phyloP scores from a whole-genome alignment of 2,113 vertebrate species.

The Coreoperca whiteheadi region DNA sequence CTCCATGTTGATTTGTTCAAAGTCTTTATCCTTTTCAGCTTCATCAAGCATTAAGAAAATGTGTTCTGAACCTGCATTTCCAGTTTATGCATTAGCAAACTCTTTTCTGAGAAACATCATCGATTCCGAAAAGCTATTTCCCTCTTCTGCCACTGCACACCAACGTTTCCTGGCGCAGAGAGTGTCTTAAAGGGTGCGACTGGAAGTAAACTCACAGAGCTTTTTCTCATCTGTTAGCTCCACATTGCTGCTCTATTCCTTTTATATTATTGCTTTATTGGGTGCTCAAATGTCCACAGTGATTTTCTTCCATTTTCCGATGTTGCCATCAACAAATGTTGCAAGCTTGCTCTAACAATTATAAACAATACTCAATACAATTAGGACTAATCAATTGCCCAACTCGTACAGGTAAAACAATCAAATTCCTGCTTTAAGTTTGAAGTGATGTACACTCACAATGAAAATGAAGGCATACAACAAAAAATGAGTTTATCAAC shows the following conservation, averaged over 20 bases:
- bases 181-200: background rate
- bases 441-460: background rate
- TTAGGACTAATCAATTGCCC: background rate
- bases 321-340: background rate
- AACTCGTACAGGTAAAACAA: background rate
- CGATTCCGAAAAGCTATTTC: slow-evolving; percentile 32
- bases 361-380: background rate
- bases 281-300: background rate
- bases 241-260: background rate
- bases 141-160: slow-evolving; percentile 9
- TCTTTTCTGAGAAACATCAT: slow-evolving; percentile 18
- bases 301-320: background rate
- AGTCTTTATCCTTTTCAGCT: background rate
- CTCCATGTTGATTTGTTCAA: background rate
- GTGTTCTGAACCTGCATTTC: background rate
- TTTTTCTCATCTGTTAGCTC: background rate
- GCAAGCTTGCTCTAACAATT: background rate
- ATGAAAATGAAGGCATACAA: background rate
- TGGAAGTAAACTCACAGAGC: background rate
- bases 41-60: slow-evolving; percentile 12
- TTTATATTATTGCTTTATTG: background rate
- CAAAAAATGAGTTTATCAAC: background rate
- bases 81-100: slow-evolving; percentile 17
- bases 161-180: slow-evolving; percentile 14
- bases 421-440: background rate